These are phyloP conservation scores for Drosophila mayaguana DNA, from an alignment of 2,888 invertebrate genomes.

Conservation along the genomic window DNA sequence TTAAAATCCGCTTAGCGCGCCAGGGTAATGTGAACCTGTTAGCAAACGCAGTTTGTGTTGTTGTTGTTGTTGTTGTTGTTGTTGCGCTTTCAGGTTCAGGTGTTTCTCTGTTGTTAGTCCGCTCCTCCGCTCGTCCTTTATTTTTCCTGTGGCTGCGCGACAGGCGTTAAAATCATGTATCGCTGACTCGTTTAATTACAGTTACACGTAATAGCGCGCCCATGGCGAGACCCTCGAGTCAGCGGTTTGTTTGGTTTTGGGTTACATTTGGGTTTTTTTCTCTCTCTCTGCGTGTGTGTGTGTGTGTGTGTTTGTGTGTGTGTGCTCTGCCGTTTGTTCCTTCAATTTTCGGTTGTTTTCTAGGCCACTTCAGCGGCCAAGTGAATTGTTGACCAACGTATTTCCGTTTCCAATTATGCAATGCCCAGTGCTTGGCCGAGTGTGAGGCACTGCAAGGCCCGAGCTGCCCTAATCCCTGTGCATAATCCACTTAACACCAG, in stretches of 20 bases:
- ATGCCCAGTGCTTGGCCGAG: conserved; percentile 36
- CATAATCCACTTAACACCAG: conserved; percentile 6
- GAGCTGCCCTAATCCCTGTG: conserved; percentile 4
- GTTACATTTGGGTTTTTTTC: conserved; percentile 10
- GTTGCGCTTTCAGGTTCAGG: conserved; percentile 43
- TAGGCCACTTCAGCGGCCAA: conserved; percentile 32
- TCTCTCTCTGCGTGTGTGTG: no score
- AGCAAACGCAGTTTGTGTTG: conserved; percentile 36
- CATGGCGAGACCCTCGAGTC: conserved; percentile 12
- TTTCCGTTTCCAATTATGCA: conserved; percentile 62
- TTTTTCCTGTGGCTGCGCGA: conserved; percentile 58
- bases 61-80: conserved; percentile 24
- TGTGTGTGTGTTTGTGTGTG: no score
- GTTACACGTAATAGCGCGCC: conserved; percentile 71
- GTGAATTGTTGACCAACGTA: conserved; percentile 60
- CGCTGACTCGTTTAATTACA: conserved; percentile 81
- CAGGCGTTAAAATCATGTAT: conserved; percentile 80
- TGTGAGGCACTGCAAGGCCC: conserved; percentile 22
- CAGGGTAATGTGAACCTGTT: conserved; percentile 72
- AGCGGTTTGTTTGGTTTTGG: conserved; percentile 25
- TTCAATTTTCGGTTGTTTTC: conserved; percentile 24
- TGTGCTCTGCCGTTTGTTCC: neutral
- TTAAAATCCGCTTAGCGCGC: conserved; percentile 77
- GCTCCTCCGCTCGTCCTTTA: conserved; percentile 10
- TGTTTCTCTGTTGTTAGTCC: conserved; percentile 33